These are phyloP conservation scores for Clarias laeviceps DNA, from an alignment of 2,797 vertebrate genomes.

Conservation along the genomic window DNA sequence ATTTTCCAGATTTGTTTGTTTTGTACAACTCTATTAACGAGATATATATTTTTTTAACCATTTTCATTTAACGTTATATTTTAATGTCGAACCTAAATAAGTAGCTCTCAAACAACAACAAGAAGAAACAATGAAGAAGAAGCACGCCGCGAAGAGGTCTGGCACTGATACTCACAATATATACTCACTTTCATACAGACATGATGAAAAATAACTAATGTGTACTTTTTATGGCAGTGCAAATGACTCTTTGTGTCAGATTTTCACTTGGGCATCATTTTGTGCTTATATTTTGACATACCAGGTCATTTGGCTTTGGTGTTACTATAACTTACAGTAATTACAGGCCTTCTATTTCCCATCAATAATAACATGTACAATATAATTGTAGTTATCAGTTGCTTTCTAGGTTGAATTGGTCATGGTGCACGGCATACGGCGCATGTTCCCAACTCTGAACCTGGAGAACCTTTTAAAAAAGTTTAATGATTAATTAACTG, in stretches of 20 bases:
- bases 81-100: not conserved
- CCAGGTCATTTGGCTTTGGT: not conserved
- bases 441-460: not conserved
- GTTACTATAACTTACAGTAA: not conserved
- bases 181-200: not conserved
- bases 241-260: not conserved
- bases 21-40: not conserved
- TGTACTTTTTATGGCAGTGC: not conserved
- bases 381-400: not conserved
- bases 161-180: slow-evolving; percentile 13
- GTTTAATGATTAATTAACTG: not conserved
- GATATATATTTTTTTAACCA: not conserved
- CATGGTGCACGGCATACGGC: not conserved
- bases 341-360: not conserved
- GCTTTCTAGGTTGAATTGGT: not conserved
- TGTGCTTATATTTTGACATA: not conserved
- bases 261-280: not conserved
- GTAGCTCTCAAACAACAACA: not conserved
- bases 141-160: slow-evolving; percentile 63
- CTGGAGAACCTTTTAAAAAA: not conserved
- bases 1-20: not conserved
- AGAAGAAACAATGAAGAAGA: slow-evolving; percentile 55
- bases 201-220: not conserved
- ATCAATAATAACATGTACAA: not conserved
- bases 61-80: not conserved